phyloP scores from a whole-genome alignment of 2,113 vertebrate species.

The Phylloscopus trochiloides region DNA sequence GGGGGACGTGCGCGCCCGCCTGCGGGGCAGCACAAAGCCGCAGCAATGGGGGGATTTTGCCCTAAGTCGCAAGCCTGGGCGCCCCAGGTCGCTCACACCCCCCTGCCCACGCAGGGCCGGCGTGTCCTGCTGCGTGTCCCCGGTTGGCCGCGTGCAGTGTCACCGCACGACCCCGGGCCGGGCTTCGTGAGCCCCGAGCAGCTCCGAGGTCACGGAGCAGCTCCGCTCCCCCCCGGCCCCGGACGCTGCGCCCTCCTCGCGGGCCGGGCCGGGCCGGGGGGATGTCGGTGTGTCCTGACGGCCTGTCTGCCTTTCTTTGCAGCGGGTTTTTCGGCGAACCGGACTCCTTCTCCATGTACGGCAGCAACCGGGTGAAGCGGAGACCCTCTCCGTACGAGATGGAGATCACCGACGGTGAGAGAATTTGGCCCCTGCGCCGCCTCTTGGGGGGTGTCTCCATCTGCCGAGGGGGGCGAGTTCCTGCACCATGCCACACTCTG shows the following conservation, averaged over 20 bases:
- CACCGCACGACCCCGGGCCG: not conserved
- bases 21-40: not conserved
- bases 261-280: not conserved
- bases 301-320: slow-evolving; percentile 7
- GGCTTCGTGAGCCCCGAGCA: not conserved
- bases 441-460: not conserved
- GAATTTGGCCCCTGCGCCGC: not conserved
- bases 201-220: not conserved
- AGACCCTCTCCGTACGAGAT: slow-evolving; percentile 93
- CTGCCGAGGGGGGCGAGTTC: not conserved
- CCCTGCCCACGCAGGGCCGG: not conserved
- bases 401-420: slow-evolving; percentile 90
- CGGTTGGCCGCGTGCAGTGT: not conserved
- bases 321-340: slow-evolving; percentile 87
- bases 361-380: slow-evolving; percentile 82
- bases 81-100: not conserved
- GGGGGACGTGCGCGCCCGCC: not conserved
- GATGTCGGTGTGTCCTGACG: not conserved
- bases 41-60: not conserved
- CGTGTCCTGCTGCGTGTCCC: not conserved
- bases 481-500: not conserved
- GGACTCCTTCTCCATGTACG: slow-evolving; percentile 92
- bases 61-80: not conserved
- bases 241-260: not conserved
- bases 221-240: not conserved